These are phyloP conservation scores for Tenebrio molitor DNA, from an alignment of 1,140 invertebrate species.

Conservation along the genomic window DNA sequence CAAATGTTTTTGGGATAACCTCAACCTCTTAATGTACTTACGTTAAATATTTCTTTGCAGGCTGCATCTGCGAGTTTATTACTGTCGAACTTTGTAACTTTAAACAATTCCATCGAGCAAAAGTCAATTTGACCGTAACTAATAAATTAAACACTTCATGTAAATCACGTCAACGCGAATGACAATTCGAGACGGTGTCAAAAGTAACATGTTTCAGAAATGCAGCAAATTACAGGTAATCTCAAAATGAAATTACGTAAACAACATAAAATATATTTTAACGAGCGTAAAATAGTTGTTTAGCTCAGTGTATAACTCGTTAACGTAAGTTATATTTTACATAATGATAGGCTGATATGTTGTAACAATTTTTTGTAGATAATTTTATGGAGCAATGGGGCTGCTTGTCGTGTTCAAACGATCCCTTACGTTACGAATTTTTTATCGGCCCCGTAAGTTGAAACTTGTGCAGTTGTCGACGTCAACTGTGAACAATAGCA, in stretches of 20 bases:
- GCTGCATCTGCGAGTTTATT: background rate
- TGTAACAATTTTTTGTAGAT: too few relatives aligned
- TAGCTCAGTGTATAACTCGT: background rate
- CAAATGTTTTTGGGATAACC: conserved; percentile 6
- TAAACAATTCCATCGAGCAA: background rate
- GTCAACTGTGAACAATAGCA: background rate
- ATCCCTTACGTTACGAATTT: too few relatives aligned
- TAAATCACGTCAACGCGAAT: too few relatives aligned
- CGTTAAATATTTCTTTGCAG: conserved; percentile 15
- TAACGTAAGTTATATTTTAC: conserved; percentile 3
- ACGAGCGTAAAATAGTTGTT: background rate
- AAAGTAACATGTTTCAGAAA: too few relatives aligned
- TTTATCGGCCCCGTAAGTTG: too few relatives aligned
- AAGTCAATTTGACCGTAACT: conserved; percentile 11
- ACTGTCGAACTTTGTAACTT: conserved; percentile 9
- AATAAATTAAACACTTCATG: too few relatives aligned
- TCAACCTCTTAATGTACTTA: background rate
- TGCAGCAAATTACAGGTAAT: conserved; percentile 14
- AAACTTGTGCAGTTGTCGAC: too few relatives aligned
- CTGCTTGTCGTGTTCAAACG: too few relatives aligned
- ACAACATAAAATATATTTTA: conserved; percentile 2
- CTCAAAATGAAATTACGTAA: conserved; percentile 31
- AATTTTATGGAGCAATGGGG: too few relatives aligned
- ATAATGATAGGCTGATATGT: too few relatives aligned
- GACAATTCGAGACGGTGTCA: conserved; percentile 10